Conservation (phyloP, 2,797 vertebrate genomes). For the Choloepus didactylus region DNA sequence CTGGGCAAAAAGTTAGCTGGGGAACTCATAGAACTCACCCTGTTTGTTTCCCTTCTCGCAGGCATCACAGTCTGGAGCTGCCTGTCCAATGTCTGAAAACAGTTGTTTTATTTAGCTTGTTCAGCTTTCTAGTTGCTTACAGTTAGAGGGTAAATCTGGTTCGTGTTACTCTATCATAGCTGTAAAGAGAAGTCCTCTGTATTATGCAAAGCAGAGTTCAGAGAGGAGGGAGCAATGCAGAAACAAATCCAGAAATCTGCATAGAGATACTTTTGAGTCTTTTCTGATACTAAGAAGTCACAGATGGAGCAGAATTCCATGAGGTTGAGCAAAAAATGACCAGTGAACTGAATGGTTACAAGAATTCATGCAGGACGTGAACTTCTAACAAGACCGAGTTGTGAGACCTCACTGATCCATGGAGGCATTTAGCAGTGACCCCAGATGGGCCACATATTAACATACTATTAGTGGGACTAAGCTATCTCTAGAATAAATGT, state of each 20-base stretch:
- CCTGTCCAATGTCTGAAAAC: neutral
- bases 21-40: neutral
- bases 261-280: neutral
- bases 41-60: neutral
- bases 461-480: neutral
- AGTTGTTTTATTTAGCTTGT: no score
- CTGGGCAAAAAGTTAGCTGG: neutral
- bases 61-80: neutral
- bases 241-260: neutral
- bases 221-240: neutral
- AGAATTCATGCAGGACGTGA: neutral
- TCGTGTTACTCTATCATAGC: neutral
- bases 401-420: neutral
- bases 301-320: neutral
- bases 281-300: neutral
- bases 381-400: neutral
- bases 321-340: neutral
- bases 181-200: neutral
- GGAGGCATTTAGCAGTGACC: neutral
- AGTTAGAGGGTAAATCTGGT: no score
- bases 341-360: neutral
- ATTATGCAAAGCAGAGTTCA: neutral
- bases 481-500: no score
- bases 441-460: neutral
- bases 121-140: no score